Evolutionary conservation across 1,140 invertebrate species (phyloP).

Genomic region (Calliphora vicina): DNA sequence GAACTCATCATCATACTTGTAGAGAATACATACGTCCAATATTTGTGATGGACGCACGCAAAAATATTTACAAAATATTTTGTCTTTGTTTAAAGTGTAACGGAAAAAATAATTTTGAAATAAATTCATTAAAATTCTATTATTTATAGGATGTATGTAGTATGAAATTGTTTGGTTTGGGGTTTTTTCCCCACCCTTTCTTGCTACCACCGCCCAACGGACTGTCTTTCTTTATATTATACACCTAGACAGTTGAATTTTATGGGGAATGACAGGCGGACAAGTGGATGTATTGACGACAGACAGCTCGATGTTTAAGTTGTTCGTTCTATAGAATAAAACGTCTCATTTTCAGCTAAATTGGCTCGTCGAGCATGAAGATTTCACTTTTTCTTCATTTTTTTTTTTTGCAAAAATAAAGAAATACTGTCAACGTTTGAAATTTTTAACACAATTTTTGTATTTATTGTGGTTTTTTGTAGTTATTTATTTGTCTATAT

Average conservation of each 20-base stretch:
- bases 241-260: conserved; percentile 5
- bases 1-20: too few species aligned
- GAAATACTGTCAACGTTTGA: not conserved
- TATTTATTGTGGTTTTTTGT: not conserved
- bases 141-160: not conserved
- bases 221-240: not conserved
- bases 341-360: conserved; percentile 4
- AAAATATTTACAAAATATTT: too few species aligned
- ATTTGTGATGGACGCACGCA: too few species aligned
- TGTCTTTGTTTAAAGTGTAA: too few species aligned
- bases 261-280: not conserved
- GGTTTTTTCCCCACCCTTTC: not conserved
- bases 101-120: not conserved
- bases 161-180: not conserved
- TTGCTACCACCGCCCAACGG: not conserved
- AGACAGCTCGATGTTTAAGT: not conserved
- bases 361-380: conserved; percentile 3
- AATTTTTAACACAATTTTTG: conserved; percentile 8
- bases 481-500: not conserved
- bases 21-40: too few species aligned
- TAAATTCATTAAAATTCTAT: not conserved
- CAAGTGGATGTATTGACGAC: conserved; percentile 4
- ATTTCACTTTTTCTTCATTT: not conserved
- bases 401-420: not conserved
- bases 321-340: not conserved